Base-by-base conservation (phyloP, 2,888 invertebrate genomes). In the Lasius platythorax region DNA sequence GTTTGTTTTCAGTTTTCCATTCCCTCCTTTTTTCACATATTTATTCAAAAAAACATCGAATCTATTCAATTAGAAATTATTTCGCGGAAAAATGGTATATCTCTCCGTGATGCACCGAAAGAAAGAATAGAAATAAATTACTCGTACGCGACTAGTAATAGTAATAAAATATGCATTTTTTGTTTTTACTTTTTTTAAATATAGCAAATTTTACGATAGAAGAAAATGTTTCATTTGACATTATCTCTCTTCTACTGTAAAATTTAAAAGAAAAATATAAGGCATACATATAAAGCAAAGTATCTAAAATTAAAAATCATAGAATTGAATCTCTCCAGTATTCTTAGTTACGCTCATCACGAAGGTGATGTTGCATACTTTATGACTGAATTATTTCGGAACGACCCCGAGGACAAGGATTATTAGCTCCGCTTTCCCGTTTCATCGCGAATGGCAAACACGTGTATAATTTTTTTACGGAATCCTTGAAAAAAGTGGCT, bases 121-220 rank as follows among this genome's bases (percentile, higher is more conserved):
- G 18, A 53, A 78, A 15, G n/a, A 53, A 1, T 50, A 67, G 18
- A 66, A 76, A 12, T 58, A 9, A 2, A 5, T 1, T 30, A 40
- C 4, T 68, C 37, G 18, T 18, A 37, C 37, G 12, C 12, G 28
- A 15, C 1, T 11, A 53, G 4, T 40, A 70, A n/a, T 53, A 53
- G n/a, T n/a, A 53, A 53, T 78, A 70, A 78, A 76, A 56, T 70
- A 70, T 56, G 53, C 53, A 53, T 70, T 40, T 67, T 28, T 28
- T 70, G 2, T 28, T 40, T 53, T 28, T 43, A 4, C 15, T 9
- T 4, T 64, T 46, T 2, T 37, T 6, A 28, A 50, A 0, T 37
- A n/a, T 53, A 8, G 4, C 5, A n/a, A 40, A 40, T 70, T 68
- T 56, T 40, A 53, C 53, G 11, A 46, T 46, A 46, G 18, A 33